phyloP scores from a whole-genome alignment of 1,140 invertebrate genomes.

The Orchestia grillus region DNA sequence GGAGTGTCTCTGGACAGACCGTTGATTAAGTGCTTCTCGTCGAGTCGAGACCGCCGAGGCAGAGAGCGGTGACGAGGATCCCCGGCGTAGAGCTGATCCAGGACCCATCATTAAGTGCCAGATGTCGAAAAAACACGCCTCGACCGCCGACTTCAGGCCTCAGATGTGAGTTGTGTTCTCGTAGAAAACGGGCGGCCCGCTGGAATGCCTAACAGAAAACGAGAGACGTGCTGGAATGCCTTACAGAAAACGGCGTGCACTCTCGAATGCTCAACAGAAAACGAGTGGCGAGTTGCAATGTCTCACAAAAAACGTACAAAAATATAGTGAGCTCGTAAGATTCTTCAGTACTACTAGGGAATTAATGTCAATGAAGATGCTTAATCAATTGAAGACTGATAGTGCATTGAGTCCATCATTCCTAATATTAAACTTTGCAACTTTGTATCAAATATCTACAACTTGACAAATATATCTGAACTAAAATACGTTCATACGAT shows the following conservation, averaged over 20 bases:
- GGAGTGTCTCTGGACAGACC: conserved; percentile 14
- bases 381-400: neutral
- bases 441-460: neutral
- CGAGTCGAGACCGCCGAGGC: neutral
- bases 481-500: neutral
- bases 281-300: neutral
- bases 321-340: neutral
- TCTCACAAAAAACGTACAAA: neutral
- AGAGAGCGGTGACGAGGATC: neutral
- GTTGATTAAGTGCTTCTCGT: conserved; percentile 27
- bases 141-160: neutral
- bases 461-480: neutral
- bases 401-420: too few species aligned
- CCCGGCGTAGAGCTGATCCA: neutral
- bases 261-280: neutral
- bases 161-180: neutral
- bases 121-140: conserved; percentile 31
- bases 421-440: neutral
- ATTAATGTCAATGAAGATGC: neutral
- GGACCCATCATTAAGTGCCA: conserved; percentile 23
- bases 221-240: neutral
- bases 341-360: neutral
- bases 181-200: neutral
- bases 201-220: neutral
- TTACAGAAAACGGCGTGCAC: neutral